Evolutionary conservation across 2,113 vertebrate genomes (phyloP), one percentile per base, ranked within the genome.

Genomic region (Nesogale talazaci): DNA sequence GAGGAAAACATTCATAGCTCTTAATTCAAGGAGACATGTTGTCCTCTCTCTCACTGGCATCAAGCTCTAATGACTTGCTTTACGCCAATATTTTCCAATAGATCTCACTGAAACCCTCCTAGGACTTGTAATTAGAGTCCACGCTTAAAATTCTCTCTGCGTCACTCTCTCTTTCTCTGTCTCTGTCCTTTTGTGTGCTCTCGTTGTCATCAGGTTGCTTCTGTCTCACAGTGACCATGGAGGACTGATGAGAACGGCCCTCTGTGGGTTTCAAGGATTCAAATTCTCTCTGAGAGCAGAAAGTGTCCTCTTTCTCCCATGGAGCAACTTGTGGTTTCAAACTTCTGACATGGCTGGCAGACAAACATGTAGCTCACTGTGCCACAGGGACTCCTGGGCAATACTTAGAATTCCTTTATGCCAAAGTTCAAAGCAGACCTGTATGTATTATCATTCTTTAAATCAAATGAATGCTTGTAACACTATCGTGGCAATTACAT

Each of bases 371-470:
- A 52, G 46, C 46, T 12, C 46, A 52, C 46, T 52, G 46, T 11
- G 46, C 46, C 46, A 52, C 5, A n/a, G 46, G 14, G 46, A 12
- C 46, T 52, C 46, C 46, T 52, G 14, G 46, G 10, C 46, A 52
- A 52, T 52, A 52, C 77, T 63, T 84, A 78, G 6, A 92, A 80
- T 70, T 81, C 86, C 36, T 81, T 40, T 74, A 72, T 38, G 46
- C 76, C 78, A 93, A 46, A 90, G 4, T 4, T 91, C 20, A 89
- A 94, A 85, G 88, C 2, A 67, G 67, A 89, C 56, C 34, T 57
- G 63, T 17, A 77, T 46, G 1, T 1, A 70, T 95, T 40, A 91
- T 89, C 70, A 80, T 81, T 93, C 69, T 63, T 88, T 83, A 65
- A 1, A 34, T 38, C 27, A 57, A 52, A 59, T 69, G 57, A 84